Evolutionary conservation across 1,140 invertebrate genomes (phyloP), one percentile per base, ranked within the genome.

Genomic region (Bactericera cockerelli): DNA sequence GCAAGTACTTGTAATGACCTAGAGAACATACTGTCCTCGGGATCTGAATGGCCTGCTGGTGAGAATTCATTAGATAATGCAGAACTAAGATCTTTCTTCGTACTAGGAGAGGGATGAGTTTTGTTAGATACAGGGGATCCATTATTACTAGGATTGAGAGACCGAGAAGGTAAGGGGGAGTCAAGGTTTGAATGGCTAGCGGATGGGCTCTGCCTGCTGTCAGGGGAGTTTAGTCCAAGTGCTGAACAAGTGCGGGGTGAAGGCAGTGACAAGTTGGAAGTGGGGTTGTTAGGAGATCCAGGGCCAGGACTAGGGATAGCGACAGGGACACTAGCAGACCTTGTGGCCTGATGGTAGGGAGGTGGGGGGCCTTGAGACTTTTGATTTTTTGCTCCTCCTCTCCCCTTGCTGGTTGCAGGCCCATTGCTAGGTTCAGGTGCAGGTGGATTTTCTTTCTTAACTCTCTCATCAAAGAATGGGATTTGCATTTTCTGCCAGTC

Each of bases 401-500:
- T 39, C 21, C 56, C 63, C 39, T 58, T 61, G 25, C 31, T 16
- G 21, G 59, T 72, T 71, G 74, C 70, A 63, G 70, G 72, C 65
- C 74, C 72, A 71, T 39, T 39, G 62, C 26, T 63, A 61, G 39
- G 61, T 28, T 59, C 59, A 58, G 59, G 72, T 71, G 72, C 70
- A 64, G 70, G 72, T 65, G 75, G 72, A 70, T 31, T 49, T 63
- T 65, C 64, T 66, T 67, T 76, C 65, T 77, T 77, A 65, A 74
- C 74, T 61, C 76, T 75, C 53, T 78, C 84, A 64, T 89, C 87
- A 67, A 84, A 82, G 73, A 87, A 87, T 67, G 86, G 83, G 67
- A 86, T 80, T 67, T 93, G 89, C 55, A 93, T 72, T 70, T 93
- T 91, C 63, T 89, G 83, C 91, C 90, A 94, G 68, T 90, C 87